Evolutionary conservation across 2,113 vertebrate genomes (phyloP).

Genomic region (Pseudopodoces humilis): DNA sequence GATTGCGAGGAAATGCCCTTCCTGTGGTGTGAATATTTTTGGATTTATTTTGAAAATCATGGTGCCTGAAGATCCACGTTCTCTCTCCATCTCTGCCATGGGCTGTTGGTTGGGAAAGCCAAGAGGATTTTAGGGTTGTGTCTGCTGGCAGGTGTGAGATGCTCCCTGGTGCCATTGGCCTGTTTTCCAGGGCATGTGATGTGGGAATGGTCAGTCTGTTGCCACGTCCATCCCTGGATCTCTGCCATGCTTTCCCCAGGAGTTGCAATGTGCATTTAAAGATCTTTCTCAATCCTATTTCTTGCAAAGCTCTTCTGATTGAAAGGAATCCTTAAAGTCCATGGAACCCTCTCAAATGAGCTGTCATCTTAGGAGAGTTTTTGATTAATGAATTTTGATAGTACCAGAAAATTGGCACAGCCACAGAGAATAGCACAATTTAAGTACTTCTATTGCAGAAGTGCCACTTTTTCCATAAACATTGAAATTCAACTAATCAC

Average conservation of each 20-base stretch:
- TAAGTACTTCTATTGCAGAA: slow-evolving; percentile 13
- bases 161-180: not conserved
- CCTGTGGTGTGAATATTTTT: not conserved
- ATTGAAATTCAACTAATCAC: slow-evolving; percentile 27
- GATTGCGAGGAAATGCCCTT: not conserved
- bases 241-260: not conserved
- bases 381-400: slow-evolving; percentile 39
- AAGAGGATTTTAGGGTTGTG: not conserved
- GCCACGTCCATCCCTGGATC: not conserved
- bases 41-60: not conserved
- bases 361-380: not conserved
- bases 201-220: not conserved
- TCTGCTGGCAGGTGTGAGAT: not conserved
- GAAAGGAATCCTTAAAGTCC: not conserved
- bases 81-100: slow-evolving; percentile 6
- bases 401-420: slow-evolving; percentile 7
- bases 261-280: not conserved
- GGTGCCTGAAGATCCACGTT: not conserved
- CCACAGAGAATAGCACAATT: slow-evolving; percentile 39
- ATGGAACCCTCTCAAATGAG: not conserved
- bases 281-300: not conserved
- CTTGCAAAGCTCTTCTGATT: not conserved
- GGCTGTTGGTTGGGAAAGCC: not conserved
- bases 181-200: not conserved
- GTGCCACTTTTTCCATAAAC: slow-evolving; percentile 45